Conservation (phyloP, 2,888 invertebrate species). For the Apotomis betuletana region DNA sequence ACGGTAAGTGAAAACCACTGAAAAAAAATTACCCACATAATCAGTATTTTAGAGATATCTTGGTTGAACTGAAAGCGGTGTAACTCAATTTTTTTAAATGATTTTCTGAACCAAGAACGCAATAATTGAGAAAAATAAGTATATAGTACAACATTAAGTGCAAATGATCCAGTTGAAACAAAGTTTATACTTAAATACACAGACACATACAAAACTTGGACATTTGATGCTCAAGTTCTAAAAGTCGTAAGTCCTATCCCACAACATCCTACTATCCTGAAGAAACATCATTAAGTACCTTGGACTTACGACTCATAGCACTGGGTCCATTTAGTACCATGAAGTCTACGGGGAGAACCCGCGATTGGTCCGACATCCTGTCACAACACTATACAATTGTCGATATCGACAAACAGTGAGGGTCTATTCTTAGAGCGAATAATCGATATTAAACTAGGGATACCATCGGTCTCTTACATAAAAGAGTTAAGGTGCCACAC, state of each 20-base stretch:
- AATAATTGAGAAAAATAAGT: too few species aligned
- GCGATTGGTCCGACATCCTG: constrained; percentile 63
- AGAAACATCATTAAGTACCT: not conserved
- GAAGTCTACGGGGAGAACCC: constrained; percentile 50
- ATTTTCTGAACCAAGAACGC: too few species aligned
- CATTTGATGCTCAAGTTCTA: constrained; percentile 10
- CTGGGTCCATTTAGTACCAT: constrained; percentile 34
- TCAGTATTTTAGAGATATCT: too few species aligned
- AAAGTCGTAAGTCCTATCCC: constrained; percentile 23
- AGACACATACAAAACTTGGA: constrained; percentile 12
- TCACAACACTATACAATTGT: constrained; percentile 54
- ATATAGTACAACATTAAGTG: too few species aligned
- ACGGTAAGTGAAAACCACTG: too few species aligned
- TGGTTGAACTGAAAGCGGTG: too few species aligned
- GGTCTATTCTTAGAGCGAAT: constrained; percentile 14
- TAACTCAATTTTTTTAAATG: too few species aligned
- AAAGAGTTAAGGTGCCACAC: too few species aligned
- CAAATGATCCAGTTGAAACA: too few species aligned
- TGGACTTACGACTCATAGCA: constrained; percentile 12
- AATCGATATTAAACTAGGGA: not conserved
- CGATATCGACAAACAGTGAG: constrained; percentile 22
- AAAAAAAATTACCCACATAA: too few species aligned
- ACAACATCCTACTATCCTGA: constrained; percentile 4
- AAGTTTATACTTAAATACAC: not conserved
- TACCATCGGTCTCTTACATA: too few species aligned